Evolutionary conservation across 2,797 vertebrate genomes (phyloP).

Genomic region (Mus minutoides): DNA sequence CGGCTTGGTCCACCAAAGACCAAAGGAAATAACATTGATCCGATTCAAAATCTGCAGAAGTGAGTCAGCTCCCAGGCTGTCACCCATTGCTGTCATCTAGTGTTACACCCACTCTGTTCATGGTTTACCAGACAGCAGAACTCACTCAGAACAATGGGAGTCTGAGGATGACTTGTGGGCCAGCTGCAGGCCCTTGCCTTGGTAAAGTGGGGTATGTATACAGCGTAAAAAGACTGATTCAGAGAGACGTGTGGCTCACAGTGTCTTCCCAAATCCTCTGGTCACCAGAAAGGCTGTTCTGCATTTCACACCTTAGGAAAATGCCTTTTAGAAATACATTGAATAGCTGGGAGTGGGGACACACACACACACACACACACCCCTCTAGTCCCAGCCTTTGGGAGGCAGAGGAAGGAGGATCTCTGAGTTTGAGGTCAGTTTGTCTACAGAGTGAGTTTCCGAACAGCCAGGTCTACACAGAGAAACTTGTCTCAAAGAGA

Average conservation of each 20-base stretch:
- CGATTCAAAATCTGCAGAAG: conserved; percentile 58
- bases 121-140: conserved; percentile 71
- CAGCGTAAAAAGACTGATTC: neutral
- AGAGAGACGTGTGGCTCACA: neutral
- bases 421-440: neutral
- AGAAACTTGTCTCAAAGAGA: neutral
- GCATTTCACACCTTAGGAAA: neutral
- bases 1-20: neutral
- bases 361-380: neutral
- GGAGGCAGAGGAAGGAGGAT: neutral
- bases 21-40: conserved; percentile 72
- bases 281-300: neutral
- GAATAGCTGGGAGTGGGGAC: neutral
- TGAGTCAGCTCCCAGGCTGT: conserved; percentile 68
- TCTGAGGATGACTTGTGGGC: neutral
- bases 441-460: neutral
- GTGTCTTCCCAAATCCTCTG: neutral
- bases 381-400: neutral
- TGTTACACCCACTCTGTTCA: conserved; percentile 22
- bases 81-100: conserved; percentile 7
- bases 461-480: neutral
- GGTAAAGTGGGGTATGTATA: neutral
- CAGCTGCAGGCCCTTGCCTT: conserved; percentile 3
- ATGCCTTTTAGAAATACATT: neutral
- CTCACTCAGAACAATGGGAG: neutral